Conservation (phyloP, 2,888 invertebrate genomes). For the Sesamia inferens region DNA sequence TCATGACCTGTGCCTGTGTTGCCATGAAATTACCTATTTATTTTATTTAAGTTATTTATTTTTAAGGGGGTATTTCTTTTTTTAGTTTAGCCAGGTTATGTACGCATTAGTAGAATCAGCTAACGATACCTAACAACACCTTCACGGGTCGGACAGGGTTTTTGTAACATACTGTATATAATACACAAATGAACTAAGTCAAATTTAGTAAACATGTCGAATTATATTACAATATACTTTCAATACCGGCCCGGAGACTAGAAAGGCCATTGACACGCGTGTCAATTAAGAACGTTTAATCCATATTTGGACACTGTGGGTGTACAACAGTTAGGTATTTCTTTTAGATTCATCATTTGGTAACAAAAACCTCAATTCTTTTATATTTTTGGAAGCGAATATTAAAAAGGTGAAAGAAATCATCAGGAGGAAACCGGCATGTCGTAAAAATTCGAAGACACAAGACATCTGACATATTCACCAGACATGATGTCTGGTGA, state of each 20-base stretch:
- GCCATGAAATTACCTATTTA: no score
- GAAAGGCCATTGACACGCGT: conserved; percentile 16
- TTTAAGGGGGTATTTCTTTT: no score
- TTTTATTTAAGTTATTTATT: no score
- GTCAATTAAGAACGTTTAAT: conserved; percentile 4
- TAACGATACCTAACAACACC: no score
- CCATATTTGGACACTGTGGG: conserved; percentile 28
- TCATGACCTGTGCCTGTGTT: no score
- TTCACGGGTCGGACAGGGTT: no score
- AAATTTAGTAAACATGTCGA: neutral
- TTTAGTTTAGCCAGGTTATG: no score
- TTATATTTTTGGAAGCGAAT: neutral
- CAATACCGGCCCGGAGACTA: neutral
- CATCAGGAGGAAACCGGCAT: no score
- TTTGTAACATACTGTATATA: no score
- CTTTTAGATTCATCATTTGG: neutral
- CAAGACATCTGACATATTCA: neutral
- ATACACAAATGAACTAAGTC: no score
- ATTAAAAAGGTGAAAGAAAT: neutral
- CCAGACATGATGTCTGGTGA: no score
- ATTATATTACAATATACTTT: conserved; percentile 3
- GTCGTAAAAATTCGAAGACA: neutral
- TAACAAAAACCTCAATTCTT: neutral
- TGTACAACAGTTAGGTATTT: conserved; percentile 7
- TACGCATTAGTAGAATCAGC: no score